Percentiles rank a stretch among this genome's conserved stretches.
These are phyloP conservation scores for Ariopsis seemanni DNA, from an alignment of 2,113 vertebrate species.

Conservation along the genomic window DNA sequence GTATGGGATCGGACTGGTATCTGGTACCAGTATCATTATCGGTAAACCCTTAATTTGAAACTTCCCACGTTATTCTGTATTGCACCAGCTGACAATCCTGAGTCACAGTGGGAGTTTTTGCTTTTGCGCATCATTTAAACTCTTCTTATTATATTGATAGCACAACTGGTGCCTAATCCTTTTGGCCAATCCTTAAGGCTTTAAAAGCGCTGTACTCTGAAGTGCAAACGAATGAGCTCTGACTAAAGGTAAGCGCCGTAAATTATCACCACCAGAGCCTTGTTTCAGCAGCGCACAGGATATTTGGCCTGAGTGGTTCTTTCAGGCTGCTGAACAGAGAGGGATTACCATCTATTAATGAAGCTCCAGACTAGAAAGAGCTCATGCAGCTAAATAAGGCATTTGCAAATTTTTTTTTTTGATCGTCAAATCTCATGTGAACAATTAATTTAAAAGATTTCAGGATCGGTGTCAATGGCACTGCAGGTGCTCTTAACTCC, in stretches of 20 bases:
- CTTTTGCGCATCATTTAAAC: conserved; percentile 15
- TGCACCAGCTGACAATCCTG: background rate
- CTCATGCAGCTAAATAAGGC: background rate
- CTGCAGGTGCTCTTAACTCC: background rate
- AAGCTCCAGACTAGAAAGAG: background rate
- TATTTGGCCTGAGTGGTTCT: background rate
- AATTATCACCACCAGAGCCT: background rate
- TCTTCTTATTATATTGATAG: background rate
- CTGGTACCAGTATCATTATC: background rate
- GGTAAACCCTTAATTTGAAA: background rate
- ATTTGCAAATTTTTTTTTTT: background rate
- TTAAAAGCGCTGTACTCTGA: background rate
- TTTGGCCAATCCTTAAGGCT: background rate
- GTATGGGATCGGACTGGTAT: background rate
- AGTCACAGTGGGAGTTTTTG: background rate
- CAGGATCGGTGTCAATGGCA: background rate
- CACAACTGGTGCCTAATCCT: background rate
- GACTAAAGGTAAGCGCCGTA: background rate
- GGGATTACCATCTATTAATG: conserved; percentile 34
- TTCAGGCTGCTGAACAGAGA: background rate
- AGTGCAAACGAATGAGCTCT: background rate
- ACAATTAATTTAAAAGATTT: background rate
- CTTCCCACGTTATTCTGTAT: background rate
- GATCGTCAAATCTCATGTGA: background rate
- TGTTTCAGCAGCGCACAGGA: conserved; percentile 3